Base-by-base conservation (phyloP, 2,888 invertebrate species). In the Autographa gamma region DNA sequence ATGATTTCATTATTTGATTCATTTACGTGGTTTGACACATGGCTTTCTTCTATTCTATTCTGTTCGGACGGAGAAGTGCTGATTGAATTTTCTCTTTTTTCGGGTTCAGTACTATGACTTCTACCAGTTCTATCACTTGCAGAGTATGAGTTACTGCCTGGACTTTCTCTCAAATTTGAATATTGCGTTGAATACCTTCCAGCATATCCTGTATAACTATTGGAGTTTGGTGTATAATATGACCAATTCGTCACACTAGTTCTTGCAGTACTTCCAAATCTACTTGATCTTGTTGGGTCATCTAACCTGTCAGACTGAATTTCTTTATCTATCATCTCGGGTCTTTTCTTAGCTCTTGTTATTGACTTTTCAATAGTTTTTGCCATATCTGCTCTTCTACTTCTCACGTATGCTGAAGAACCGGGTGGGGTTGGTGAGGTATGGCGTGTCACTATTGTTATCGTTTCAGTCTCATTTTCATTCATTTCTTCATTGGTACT, bases 341-440 rank as follows among this genome's bases (percentile, higher is more conserved):
- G 96, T 77, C 93, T 96, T 71, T 90, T 95, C 73, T 96, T 97
- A 2, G 96, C 93, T 58, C 97, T 93, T 14, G 96, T 96, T n/a
- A 97, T 93, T 66, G 97, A 97, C 89, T 97, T 97, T 90, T 98
- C 97, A 63, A 97, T 94, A 5, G 97, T 96, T 87, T 97, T 97
- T 8, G 97, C 97, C 86, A 97, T 96, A 81, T 98, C 98, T 0
- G 97, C 96, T 87, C 98, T 96, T 81, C 97, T 96, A 32, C 96
- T 96, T 77, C 97, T 95, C 13, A 97, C 93, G 77, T 97, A 97
- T 43, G 94, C 92, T 0, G 96, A 95, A 0, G 97, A 96, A 0
- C 97, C 97, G 0, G 97, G 97, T 5, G 97, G 97, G 0, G 97
- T 97, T 0, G 98, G 98, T 19, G 98, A 98, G 0, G 98, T 98